phyloP scores from a whole-genome alignment of 1,140 invertebrate genomes.

The Ptiloglossa arizonensis region DNA sequence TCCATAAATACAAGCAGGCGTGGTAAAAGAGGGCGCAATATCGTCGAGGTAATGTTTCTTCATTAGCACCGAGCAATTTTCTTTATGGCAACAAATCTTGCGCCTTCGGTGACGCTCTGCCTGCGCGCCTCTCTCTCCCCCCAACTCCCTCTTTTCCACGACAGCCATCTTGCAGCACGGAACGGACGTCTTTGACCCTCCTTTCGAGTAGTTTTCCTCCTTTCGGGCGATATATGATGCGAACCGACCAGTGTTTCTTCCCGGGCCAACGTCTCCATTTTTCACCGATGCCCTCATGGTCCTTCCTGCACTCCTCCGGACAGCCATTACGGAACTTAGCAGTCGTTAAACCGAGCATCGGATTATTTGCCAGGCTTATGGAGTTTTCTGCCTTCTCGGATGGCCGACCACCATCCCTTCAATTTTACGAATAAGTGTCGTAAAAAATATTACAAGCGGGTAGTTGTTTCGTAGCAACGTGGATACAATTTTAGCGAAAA shows the following conservation, averaged over 20 bases:
- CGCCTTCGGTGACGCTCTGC: conserved; percentile 48
- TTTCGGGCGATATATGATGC: conserved; percentile 61
- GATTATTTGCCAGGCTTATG: conserved; percentile 36
- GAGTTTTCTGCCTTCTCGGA: neutral
- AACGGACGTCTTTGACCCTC: conserved; percentile 58
- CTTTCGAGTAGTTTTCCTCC: conserved; percentile 42
- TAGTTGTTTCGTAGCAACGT: too few species aligned
- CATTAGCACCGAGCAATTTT: conserved; percentile 76
- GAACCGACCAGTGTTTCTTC: conserved; percentile 58
- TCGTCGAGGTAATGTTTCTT: conserved; percentile 77
- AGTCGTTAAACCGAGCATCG: conserved; percentile 32
- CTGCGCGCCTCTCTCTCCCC: conserved; percentile 41
- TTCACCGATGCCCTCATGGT: conserved; percentile 51
- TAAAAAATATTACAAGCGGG: too few species aligned
- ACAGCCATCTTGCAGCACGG: conserved; percentile 58
- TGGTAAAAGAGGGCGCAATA: conserved; percentile 69
- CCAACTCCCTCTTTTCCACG: conserved; percentile 28
- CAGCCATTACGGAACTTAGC: conserved; percentile 48
- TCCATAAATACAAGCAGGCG: conserved; percentile 65
- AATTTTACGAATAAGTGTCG: too few species aligned
- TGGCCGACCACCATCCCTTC: too few species aligned
- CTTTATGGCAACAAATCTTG: conserved; percentile 78
- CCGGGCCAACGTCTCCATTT: conserved; percentile 48
- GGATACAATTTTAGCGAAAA: too few species aligned
- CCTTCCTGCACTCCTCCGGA: conserved; percentile 30